Conservation (phyloP, 2,797 vertebrate species). For the Argya squamiceps region DNA sequence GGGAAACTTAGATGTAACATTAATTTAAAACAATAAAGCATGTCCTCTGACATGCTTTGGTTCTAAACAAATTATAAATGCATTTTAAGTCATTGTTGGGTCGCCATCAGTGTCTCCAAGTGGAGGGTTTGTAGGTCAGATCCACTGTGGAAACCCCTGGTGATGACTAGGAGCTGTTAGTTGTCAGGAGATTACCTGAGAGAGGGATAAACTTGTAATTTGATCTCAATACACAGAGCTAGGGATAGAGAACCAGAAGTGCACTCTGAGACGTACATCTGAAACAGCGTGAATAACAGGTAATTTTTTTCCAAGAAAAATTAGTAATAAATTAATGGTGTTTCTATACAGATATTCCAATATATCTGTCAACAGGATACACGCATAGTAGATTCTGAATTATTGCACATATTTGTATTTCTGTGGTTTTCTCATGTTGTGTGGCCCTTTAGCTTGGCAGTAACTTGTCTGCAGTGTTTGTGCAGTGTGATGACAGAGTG, state of each 20-base stretch:
- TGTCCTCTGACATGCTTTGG: neutral
- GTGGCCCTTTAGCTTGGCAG: neutral
- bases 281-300: neutral
- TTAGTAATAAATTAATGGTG: neutral
- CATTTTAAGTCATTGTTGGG: neutral
- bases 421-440: neutral
- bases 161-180: neutral
- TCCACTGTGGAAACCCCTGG: neutral
- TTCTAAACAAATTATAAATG: neutral
- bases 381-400: neutral
- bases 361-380: neutral
- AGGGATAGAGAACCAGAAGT: neutral
- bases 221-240: neutral
- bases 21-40: neutral
- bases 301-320: neutral
- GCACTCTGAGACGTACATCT: neutral
- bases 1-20: neutral
- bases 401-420: neutral
- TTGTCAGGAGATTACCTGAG: neutral
- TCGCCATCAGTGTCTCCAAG: neutral
- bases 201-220: neutral
- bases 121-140: neutral
- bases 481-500: constrained; percentile 14
- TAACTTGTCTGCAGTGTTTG: neutral
- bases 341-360: neutral